Conservation (phyloP, 2,888 invertebrate species). For the Pollenia griseotomentosa region DNA sequence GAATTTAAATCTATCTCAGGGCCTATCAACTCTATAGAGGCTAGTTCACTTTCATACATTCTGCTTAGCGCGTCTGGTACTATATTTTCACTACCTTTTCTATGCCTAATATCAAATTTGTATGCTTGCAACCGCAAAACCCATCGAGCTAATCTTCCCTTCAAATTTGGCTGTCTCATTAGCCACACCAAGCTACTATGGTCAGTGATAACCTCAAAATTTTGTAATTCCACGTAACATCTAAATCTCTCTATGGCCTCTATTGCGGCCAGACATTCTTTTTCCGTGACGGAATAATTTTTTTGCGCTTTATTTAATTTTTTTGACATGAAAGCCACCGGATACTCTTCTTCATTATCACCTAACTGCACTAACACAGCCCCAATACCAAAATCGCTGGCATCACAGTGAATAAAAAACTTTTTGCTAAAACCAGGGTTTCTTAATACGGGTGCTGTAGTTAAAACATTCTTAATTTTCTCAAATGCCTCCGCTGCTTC, state of each 20-base stretch:
- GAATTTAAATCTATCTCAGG: neutral
- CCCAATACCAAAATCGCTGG: neutral
- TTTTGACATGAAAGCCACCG: conserved; percentile 36
- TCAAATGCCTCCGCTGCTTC: neutral
- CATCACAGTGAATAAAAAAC: conserved; percentile 44
- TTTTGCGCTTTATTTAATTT: conserved; percentile 21
- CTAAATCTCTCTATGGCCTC: neutral
- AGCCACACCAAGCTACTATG: conserved; percentile 41
- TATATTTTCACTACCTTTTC: neutral
- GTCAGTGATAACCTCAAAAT: conserved; percentile 45
- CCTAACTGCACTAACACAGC: conserved; percentile 3
- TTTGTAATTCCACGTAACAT: neutral
- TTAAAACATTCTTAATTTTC: too few species aligned
- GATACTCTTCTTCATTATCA: neutral
- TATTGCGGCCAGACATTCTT: conserved; percentile 39
- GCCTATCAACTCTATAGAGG: neutral
- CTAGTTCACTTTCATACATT: neutral
- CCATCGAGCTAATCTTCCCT: conserved; percentile 49
- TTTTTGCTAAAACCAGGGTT: conserved; percentile 33
- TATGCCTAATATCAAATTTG: neutral
- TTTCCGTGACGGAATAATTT: conserved; percentile 47
- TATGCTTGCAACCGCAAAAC: conserved; percentile 41
- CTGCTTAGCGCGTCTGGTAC: neutral
- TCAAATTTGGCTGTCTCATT: conserved; percentile 25
- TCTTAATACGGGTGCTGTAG: too few species aligned